A percentile compares a stretch with the other conserved stretches of the same genome.
Evolutionary conservation across 2,113 vertebrate species (phyloP).

Genomic region (Falcunculus frontatus): DNA sequence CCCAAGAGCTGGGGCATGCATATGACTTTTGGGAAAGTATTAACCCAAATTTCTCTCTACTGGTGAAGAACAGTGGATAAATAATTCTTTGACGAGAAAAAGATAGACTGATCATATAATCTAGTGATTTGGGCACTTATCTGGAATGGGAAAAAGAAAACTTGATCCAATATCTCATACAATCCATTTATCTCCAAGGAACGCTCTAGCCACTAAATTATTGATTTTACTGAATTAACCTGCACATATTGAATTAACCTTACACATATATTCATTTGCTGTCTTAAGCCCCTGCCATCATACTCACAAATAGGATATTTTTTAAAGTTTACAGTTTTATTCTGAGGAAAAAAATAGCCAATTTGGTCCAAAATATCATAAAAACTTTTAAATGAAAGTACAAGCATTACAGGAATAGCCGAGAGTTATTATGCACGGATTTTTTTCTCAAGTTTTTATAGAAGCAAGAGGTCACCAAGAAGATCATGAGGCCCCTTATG

Average conservation of each 20-base stretch:
- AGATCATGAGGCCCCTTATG: constrained; percentile 65
- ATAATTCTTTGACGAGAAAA: neutral
- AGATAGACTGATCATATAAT: neutral
- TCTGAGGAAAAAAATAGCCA: neutral
- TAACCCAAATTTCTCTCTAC: neutral
- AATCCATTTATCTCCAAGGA: neutral
- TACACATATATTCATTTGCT: constrained; percentile 14
- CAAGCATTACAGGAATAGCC: neutral
- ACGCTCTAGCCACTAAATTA: neutral
- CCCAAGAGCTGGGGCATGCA: rapidly evolving
- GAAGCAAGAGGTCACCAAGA: constrained; percentile 59
- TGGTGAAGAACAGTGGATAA: neutral
- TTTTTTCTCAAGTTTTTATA: constrained; percentile 45
- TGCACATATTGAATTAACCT: constrained; percentile 46
- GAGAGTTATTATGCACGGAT: neutral
- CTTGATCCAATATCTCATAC: neutral
- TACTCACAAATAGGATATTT: neutral
- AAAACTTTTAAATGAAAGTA: neutral
- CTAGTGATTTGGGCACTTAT: neutral
- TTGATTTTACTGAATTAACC: constrained; percentile 53
- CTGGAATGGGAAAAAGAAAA: neutral
- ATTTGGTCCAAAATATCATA: neutral
- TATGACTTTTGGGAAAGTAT: neutral
- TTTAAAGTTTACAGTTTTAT: neutral
- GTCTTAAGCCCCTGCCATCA: neutral